Percentiles rank a stretch among this genome's conserved stretches.
Evolutionary conservation across 1,140 invertebrate genomes (phyloP).

Genomic region (Arctopsyche grandis): DNA sequence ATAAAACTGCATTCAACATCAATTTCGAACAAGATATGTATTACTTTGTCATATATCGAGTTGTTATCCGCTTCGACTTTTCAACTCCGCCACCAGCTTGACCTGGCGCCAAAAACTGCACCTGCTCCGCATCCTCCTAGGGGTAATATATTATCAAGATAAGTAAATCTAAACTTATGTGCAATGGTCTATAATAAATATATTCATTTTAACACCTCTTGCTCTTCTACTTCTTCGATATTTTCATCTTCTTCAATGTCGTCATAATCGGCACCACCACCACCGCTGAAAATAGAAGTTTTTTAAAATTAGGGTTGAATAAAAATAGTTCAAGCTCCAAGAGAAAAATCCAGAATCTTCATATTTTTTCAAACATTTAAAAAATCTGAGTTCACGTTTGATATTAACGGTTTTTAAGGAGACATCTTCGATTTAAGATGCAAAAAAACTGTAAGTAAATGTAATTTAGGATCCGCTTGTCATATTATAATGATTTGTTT

Average conservation of each 20-base stretch:
- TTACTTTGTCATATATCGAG: slow-evolving; percentile 97
- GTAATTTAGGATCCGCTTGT: too few relatives aligned
- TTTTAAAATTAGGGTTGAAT: too few relatives aligned
- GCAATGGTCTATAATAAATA: background rate
- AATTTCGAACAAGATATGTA: slow-evolving; percentile 39
- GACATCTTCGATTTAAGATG: too few relatives aligned
- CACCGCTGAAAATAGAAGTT: slow-evolving; percentile 59
- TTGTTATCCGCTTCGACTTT: slow-evolving; percentile 87
- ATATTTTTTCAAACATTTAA: too few relatives aligned
- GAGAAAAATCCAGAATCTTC: slow-evolving; percentile 6
- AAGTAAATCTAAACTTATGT: too few relatives aligned
- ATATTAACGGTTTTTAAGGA: too few relatives aligned
- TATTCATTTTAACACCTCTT: slow-evolving; percentile 63
- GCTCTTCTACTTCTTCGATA: slow-evolving; percentile 76
- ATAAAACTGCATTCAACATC: background rate
- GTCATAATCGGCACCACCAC: slow-evolving; percentile 80
- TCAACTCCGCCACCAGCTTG: slow-evolving; percentile 80
- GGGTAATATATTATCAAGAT: slow-evolving; percentile 51
- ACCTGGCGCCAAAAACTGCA: slow-evolving; percentile 75
- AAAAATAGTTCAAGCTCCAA: slow-evolving; percentile 28
- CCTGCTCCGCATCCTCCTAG: slow-evolving; percentile 75
- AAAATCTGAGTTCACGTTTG: too few relatives aligned
- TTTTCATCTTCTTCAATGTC: slow-evolving; percentile 85
- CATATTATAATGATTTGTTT: too few relatives aligned
- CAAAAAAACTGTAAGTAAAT: too few relatives aligned